A percentile compares a stretch with the other conserved stretches of the same genome.
Evolutionary conservation across 2,888 invertebrate genomes (phyloP).

Genomic region (Epirrhoe tristata): DNA sequence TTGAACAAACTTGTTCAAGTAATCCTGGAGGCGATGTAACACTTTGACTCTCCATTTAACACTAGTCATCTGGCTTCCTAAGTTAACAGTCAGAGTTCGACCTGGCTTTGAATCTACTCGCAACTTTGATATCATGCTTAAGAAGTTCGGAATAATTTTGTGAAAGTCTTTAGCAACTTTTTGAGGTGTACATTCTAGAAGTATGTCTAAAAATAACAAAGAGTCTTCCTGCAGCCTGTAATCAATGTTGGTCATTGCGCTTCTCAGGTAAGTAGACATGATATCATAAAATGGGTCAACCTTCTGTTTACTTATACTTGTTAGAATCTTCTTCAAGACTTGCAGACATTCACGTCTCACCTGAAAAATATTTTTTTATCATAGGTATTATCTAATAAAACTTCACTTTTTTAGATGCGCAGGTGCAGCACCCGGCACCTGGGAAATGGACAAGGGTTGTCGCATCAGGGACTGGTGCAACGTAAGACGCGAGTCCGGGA

Average conservation of each 20-base stretch:
- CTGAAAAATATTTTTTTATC: constrained; percentile 62
- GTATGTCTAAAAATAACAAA: constrained; percentile 90
- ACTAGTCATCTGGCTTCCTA: constrained; percentile 90
- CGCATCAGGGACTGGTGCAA: too few species aligned
- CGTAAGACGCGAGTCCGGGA: too few species aligned
- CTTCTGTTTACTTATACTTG: constrained; percentile 73
- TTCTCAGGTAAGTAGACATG: constrained; percentile 91
- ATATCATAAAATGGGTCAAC: constrained; percentile 91
- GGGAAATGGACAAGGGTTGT: too few species aligned
- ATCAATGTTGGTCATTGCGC: constrained; percentile 96
- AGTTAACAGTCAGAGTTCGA: constrained; percentile 88
- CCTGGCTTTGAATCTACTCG: constrained; percentile 87
- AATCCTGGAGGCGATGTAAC: constrained; percentile 88
- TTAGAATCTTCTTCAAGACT: constrained; percentile 81
- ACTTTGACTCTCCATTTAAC: constrained; percentile 93
- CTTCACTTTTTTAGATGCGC: too few species aligned
- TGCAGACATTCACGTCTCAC: constrained; percentile 85
- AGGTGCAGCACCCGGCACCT: too few species aligned
- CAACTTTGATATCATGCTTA: constrained; percentile 93
- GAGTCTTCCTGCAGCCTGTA: constrained; percentile 93
- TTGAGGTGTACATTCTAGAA: constrained; percentile 88
- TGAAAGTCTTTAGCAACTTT: constrained; percentile 88
- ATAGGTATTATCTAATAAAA: too few species aligned
- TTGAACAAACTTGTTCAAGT: constrained; percentile 67
- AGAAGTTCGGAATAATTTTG: constrained; percentile 91